Base-by-base conservation (phyloP, 2,888 invertebrate genomes). In the Drosophila formosana region DNA sequence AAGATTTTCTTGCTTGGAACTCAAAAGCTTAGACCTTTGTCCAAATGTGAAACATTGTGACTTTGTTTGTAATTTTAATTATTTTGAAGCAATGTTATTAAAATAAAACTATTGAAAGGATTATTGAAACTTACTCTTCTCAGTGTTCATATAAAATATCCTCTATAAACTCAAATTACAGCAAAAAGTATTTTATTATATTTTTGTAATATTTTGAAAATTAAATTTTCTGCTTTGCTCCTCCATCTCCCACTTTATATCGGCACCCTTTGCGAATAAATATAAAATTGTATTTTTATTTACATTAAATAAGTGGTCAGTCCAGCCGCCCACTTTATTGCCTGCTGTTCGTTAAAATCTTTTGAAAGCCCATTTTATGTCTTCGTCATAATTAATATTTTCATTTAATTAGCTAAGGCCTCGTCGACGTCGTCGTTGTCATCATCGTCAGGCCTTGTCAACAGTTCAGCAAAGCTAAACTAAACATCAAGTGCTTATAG, bases 371-470 rank as follows among this genome's bases (percentile, higher is more conserved):
- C 13, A 37, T 41, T 64, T 46, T 34, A 37, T 53, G 60, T 7
- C 64, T 52, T 66, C 60, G 53, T 45, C 46, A 61, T 65, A 70
- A 69, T 75, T 77, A 75, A 78, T 83, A 72, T 88, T 83, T 86
- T 83, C 75, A 78, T 85, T 83, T 80, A 82, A 83, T 88, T 88
- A 83, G 72, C 30, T 23, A 7, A 43, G 55, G 37, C 65, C 55
- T 71, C 39, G 62, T 57, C 32, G 9, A 9, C 32, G 37, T n/a
- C 37, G n/a, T n/a, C 37, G 37, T n/a, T 37, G 37, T n/a, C 37
- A 9, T 32, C 32, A 32, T 32, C 32, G 51, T 55, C 45, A 26
- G 34, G 46, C 46, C 41, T 65, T 69, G 66, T 78, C 52, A 73
- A 78, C 78, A 64, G 74, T 62, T 56, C 63, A 45, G 23, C 37